Evolutionary conservation across 1,140 invertebrate species (phyloP).

Genomic region (Nylanderia fulva): DNA sequence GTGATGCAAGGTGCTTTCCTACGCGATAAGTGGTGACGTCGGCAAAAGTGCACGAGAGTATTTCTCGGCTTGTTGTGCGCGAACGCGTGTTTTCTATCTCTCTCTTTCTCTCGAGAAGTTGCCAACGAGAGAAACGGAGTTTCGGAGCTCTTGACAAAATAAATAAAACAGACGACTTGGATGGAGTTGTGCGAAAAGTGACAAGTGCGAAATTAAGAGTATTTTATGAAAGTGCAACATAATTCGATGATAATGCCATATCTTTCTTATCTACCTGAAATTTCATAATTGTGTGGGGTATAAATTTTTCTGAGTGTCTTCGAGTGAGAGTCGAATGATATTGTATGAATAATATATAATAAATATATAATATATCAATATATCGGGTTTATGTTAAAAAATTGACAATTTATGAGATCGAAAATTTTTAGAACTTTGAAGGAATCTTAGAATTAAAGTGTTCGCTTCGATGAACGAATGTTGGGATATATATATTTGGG

Average conservation of each 20-base stretch:
- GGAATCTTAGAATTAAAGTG: no score
- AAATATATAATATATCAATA: no score
- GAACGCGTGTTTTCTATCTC: not conserved
- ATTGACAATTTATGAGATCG: not conserved
- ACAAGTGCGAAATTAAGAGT: not conserved
- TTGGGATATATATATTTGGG: not conserved
- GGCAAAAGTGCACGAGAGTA: conserved; percentile 58
- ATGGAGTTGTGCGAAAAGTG: not conserved
- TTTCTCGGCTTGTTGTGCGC: conserved; percentile 10
- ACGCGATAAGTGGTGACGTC: conserved; percentile 74
- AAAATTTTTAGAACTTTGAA: not conserved
- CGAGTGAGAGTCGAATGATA: no score
- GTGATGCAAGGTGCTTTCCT: conserved; percentile 75
- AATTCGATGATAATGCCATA: not conserved
- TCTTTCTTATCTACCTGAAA: not conserved
- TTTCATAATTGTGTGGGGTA: not conserved
- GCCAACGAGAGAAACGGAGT: not conserved
- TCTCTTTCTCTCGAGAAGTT: not conserved
- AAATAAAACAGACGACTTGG: no score
- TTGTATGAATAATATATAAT: no score
- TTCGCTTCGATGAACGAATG: not conserved
- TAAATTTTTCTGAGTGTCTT: no score
- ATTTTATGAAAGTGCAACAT: no score
- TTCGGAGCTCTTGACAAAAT: no score
- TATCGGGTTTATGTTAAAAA: not conserved